Evolutionary conservation across 2,797 vertebrate genomes (phyloP).

Genomic region (Peromyscus eremicus): DNA sequence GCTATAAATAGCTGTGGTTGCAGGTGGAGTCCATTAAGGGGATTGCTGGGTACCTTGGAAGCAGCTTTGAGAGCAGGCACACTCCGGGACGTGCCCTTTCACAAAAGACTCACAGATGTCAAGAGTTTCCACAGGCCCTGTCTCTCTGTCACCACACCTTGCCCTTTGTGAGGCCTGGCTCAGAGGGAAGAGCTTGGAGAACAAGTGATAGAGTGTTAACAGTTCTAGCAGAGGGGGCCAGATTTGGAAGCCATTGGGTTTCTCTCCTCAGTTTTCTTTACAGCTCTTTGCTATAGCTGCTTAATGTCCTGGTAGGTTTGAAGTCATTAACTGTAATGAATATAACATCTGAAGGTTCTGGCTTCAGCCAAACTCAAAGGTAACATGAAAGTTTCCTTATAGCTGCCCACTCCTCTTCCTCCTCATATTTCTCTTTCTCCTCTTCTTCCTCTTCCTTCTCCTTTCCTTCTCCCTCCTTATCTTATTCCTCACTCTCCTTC

Average conservation of each 20-base stretch:
- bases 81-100: slow-evolving; percentile 78
- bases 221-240: slow-evolving; percentile 84
- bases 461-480: no score
- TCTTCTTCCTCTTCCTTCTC: fast-evolving
- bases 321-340: slow-evolving; percentile 51
- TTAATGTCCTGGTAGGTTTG: slow-evolving; percentile 77
- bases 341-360: slow-evolving; percentile 34
- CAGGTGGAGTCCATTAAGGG: slow-evolving; percentile 71
- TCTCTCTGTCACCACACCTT: slow-evolving; percentile 74
- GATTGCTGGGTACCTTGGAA: slow-evolving; percentile 81
- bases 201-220: slow-evolving; percentile 72
- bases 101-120: slow-evolving; percentile 81
- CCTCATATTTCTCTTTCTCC: neutral
- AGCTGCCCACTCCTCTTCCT: no score
- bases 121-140: slow-evolving; percentile 83
- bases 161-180: slow-evolving; percentile 78
- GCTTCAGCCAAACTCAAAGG: neutral
- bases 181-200: slow-evolving; percentile 71
- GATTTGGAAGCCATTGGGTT: slow-evolving; percentile 61
- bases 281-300: slow-evolving; percentile 61
- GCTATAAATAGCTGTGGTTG: slow-evolving; percentile 80
- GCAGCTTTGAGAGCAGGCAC: slow-evolving; percentile 50
- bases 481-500: fast-evolving
- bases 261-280: slow-evolving; percentile 78
- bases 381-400: neutral